phyloP scores from a whole-genome alignment of 2,888 invertebrate species.

The Meteorus colon region DNA sequence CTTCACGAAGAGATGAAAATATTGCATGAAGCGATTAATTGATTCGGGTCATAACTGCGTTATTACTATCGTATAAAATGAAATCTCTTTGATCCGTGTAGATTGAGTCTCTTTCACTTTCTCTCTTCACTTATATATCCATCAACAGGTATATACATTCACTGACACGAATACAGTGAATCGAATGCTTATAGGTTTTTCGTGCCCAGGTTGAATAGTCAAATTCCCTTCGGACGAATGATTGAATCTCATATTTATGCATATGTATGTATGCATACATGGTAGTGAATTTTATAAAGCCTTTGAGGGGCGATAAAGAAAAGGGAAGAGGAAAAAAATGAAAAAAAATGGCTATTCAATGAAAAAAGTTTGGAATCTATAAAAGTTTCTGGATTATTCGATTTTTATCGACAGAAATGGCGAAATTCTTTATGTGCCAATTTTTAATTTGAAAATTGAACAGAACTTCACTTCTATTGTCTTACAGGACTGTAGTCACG shows the following conservation, averaged over 20 bases:
- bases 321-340: not conserved
- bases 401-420: no score
- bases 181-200: not conserved
- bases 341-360: not conserved
- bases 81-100: not conserved
- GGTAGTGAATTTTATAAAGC: not conserved
- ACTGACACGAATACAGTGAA: not conserved
- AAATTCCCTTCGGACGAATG: not conserved
- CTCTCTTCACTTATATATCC: not conserved
- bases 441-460: no score
- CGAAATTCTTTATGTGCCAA: no score
- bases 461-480: no score
- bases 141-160: conserved; percentile 6
- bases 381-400: no score
- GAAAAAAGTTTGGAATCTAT: not conserved
- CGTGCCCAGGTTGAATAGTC: not conserved
- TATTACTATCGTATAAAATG: not conserved
- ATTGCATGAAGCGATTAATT: not conserved
- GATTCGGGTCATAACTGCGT: not conserved
- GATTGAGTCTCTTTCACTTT: not conserved
- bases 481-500: no score
- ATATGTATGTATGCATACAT: not conserved
- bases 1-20: not conserved
- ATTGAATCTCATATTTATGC: not conserved
- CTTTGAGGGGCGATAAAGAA: not conserved